phyloP scores from a whole-genome alignment of 2,113 vertebrate species.

The Microcebus ravelobensis region DNA sequence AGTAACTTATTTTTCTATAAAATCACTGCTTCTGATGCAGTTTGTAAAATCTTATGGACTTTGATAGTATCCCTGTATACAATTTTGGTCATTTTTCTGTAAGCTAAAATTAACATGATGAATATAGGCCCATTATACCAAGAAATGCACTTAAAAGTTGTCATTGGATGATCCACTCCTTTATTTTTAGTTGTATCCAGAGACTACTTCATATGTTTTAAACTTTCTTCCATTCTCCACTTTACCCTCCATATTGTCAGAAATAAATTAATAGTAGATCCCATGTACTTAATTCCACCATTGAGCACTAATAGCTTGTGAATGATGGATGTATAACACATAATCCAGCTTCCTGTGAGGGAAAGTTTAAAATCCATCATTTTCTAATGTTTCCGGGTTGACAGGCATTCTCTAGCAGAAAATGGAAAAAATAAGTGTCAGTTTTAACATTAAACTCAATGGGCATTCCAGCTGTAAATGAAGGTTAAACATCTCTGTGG shows the following conservation, averaged over 20 bases:
- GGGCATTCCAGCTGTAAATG: not conserved
- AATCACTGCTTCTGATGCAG: not conserved
- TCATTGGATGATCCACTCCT: not conserved
- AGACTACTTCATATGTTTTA: constrained; percentile 9
- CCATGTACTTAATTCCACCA: not conserved
- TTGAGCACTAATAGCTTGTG: not conserved
- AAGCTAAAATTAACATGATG: constrained; percentile 15
- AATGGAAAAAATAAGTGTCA: not conserved
- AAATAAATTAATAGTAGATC: constrained; percentile 23
- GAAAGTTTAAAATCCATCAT: constrained; percentile 35
- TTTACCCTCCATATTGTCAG: constrained; percentile 23
- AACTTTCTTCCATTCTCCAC: not conserved
- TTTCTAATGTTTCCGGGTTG: constrained; percentile 1
- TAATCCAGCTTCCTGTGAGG: not conserved
- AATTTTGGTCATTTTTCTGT: not conserved
- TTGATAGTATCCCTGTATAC: not conserved
- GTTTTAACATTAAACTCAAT: not conserved
- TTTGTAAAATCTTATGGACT: not conserved
- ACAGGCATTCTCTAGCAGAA: constrained; percentile 16
- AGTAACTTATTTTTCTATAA: not conserved
- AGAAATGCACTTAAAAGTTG: not conserved
- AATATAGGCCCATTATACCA: not conserved
- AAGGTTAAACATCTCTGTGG: not conserved
- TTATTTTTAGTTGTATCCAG: constrained; percentile 32
- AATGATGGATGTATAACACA: constrained; percentile 15